A percentile compares a stretch with the other conserved stretches of the same genome.
Conservation (phyloP, 2,888 invertebrate species). For the Ecdyonurus torrentis region DNA sequence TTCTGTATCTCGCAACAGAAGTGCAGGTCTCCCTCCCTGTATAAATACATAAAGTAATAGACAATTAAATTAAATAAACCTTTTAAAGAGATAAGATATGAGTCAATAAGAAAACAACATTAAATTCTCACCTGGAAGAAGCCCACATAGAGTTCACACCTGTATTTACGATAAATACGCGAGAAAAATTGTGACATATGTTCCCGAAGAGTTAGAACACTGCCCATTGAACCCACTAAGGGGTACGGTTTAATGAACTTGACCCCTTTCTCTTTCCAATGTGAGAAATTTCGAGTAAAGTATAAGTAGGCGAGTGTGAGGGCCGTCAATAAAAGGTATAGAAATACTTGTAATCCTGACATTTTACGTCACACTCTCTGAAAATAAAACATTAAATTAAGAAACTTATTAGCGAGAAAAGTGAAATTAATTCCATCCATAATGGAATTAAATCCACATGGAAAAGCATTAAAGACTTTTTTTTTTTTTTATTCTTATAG, state of each 20-base stretch:
- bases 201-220: conserved; percentile 6
- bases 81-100: too few relatives aligned
- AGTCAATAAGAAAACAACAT: not conserved
- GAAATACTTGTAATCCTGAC: too few relatives aligned
- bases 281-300: conserved; percentile 7
- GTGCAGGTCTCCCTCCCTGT: conserved; percentile 10
- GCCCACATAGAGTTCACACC: conserved; percentile 8
- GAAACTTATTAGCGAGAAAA: too few relatives aligned
- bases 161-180: conserved; percentile 8
- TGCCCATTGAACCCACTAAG: conserved; percentile 10
- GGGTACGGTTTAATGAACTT: conserved; percentile 8
- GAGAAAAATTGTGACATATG: conserved; percentile 4
- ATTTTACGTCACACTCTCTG: too few relatives aligned
- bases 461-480: too few relatives aligned
- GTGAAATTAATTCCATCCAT: too few relatives aligned
- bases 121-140: conserved; percentile 9
- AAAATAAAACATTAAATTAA: too few relatives aligned
- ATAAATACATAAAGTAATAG: not conserved
- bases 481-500: too few relatives aligned
- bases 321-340: too few relatives aligned
- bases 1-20: conserved; percentile 12
- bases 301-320: conserved; percentile 7
- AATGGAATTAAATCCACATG: too few relatives aligned
- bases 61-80: too few relatives aligned
- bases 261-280: conserved; percentile 11